Evolutionary conservation across 1,140 invertebrate genomes (phyloP).

Genomic region (Calephelis virginiensis): DNA sequence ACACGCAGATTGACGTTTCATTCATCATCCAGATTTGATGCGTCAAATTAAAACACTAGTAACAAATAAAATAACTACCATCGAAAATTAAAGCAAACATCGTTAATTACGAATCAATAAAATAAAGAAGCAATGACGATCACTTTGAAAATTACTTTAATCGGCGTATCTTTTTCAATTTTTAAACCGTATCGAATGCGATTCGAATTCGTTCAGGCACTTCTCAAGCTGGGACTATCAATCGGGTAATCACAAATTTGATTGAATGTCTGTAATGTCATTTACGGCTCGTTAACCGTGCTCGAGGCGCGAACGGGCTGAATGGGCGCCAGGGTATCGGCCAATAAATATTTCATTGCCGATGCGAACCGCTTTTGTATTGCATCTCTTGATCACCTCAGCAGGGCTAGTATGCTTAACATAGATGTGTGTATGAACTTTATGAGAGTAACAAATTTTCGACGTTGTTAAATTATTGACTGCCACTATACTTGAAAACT

Average conservation of each 20-base stretch:
- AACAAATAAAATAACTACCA: neutral
- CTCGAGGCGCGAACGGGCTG: slow-evolving; percentile 40
- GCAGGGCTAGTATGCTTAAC: too few relatives aligned
- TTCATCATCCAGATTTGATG: too few relatives aligned
- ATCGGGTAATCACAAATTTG: slow-evolving; percentile 50
- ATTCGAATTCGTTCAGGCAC: slow-evolving; percentile 39
- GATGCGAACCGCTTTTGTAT: slow-evolving; percentile 29
- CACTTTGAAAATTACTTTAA: slow-evolving; percentile 35
- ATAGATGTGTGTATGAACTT: too few relatives aligned
- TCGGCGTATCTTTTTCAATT: slow-evolving; percentile 34
- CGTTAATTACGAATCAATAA: slow-evolving; percentile 1
- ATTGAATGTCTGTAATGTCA: slow-evolving; percentile 62
- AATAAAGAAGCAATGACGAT: slow-evolving; percentile 33
- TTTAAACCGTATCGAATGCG: slow-evolving; percentile 37
- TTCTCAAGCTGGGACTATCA: slow-evolving; percentile 38
- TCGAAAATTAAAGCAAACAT: neutral
- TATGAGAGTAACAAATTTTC: too few relatives aligned
- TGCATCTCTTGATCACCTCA: slow-evolving; percentile 13
- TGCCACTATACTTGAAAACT: too few relatives aligned
- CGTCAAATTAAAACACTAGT: too few relatives aligned
- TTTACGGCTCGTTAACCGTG: slow-evolving; percentile 63
- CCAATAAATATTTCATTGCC: slow-evolving; percentile 62
- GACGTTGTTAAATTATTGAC: too few relatives aligned
- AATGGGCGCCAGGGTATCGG: slow-evolving; percentile 39
- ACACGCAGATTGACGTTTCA: too few relatives aligned